Base-by-base conservation (phyloP, 2,113 vertebrate species). In the Alectura lathami region DNA sequence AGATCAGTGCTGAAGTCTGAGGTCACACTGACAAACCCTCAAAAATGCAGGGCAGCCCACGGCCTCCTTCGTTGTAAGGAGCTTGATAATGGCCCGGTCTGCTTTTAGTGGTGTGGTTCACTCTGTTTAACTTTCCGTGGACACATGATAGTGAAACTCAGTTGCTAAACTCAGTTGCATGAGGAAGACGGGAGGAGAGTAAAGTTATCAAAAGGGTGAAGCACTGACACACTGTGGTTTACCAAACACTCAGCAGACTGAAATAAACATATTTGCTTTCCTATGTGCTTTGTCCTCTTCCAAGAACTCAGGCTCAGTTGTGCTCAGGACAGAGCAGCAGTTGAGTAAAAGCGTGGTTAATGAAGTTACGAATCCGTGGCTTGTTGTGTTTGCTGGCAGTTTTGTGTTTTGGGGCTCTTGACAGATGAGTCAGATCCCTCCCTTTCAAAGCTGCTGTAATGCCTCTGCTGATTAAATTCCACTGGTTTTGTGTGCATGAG, bases 391-490 rank as follows among this genome's bases (percentile, higher is more conserved):
- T 91, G 91, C 63, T 92, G 92, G 73, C 83, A 78, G 24, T 45
- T 94, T 80, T 90, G 86, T 80, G 53, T 85, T 59, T 62, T 8
- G 16, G 89, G 73, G 80, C 68, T 87, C 79, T 93, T 15, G 3
- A 15, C 48, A 81, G 93, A 95, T 95, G 85, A 92, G 87, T 94
- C 87, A 79, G 69, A 82, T 85, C 12, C 10, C 63, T 95, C 57
- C 74, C 63, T 92, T 76, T 94, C 80, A 86, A 73, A 74, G 38
- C 80, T 94, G 68, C 88, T 81, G 51, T 59, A 75, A 32, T 95
- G 47, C 59, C 36, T 63, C 51, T 80, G 89, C 84, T 89, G 89
- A 95, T 93, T 86, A 87, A 92, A 45, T 82, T 94, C 89, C 89
- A 43, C 62, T 80, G 47, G n/a, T 74, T 94, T 91, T 83, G 72